Evolutionary conservation across 1,140 invertebrate genomes (phyloP).

Genomic region (Palaemon carinicauda): DNA sequence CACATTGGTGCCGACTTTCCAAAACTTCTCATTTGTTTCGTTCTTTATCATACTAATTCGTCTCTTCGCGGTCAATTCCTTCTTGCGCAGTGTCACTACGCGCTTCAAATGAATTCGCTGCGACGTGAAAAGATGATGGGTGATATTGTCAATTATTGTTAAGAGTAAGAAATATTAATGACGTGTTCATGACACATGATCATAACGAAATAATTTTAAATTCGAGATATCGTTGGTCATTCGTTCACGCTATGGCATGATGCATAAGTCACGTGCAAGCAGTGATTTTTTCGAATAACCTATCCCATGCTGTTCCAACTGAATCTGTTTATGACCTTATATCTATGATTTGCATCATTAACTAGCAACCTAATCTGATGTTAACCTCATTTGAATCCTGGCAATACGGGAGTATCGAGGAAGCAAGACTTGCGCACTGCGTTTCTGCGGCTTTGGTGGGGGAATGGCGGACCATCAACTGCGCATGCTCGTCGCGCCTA

Average conservation of each 20-base stretch:
- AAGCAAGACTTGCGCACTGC: background rate
- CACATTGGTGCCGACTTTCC: background rate
- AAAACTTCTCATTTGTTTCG: constrained; percentile 27
- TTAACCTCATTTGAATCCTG: no score
- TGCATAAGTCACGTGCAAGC: constrained; percentile 29
- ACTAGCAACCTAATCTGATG: no score
- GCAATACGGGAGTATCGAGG: no score
- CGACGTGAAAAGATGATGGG: no score
- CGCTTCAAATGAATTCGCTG: background rate
- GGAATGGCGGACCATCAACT: constrained; percentile 42
- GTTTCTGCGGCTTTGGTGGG: background rate
- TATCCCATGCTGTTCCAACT: background rate
- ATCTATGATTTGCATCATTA: background rate
- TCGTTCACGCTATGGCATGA: background rate
- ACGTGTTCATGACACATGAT: no score
- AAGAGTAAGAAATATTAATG: no score
- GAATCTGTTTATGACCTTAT: background rate
- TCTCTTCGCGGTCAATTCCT: background rate
- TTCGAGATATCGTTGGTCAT: background rate
- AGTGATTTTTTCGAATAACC: background rate
- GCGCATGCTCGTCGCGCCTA: constrained; percentile 57
- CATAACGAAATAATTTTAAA: no score
- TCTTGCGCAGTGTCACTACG: background rate
- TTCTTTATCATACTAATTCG: constrained; percentile 30
- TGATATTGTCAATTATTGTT: no score